phyloP scores from a whole-genome alignment of 2,797 vertebrate species.

The Neomorphus geoffroyi region DNA sequence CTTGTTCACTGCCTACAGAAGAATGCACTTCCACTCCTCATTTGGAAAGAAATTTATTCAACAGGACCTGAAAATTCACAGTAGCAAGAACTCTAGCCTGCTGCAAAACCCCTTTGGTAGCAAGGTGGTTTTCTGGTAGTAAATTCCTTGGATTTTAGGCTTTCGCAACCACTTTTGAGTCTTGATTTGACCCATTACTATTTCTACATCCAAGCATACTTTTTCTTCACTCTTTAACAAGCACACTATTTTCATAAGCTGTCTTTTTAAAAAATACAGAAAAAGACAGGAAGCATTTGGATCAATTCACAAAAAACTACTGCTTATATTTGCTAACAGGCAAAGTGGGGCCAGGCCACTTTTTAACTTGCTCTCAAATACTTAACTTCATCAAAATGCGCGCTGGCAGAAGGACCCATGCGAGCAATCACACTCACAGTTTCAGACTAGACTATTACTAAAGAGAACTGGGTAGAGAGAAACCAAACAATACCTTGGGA shows the following conservation, averaged over 20 bases:
- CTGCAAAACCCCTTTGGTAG: neutral
- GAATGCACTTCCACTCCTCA: neutral
- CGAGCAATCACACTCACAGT: neutral
- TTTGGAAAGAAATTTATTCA: neutral
- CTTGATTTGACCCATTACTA: neutral
- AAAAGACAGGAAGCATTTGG: neutral
- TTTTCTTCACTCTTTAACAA: neutral
- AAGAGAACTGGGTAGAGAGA: neutral
- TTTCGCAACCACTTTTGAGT: neutral
- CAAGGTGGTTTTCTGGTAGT: neutral
- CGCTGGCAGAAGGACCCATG: neutral
- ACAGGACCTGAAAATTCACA: neutral
- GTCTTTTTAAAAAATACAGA: neutral
- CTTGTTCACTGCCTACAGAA: neutral
- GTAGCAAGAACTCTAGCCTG: neutral
- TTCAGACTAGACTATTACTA: neutral
- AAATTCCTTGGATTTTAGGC: neutral
- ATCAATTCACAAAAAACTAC: neutral
- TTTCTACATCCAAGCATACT: neutral
- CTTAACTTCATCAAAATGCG: neutral
- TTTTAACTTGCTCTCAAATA: neutral
- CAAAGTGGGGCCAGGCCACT: accelerated
- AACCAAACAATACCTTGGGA: slow-evolving; percentile 81
- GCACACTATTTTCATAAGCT: accelerated
- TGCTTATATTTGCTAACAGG: neutral